Conservation (phyloP, 2,888 invertebrate species). For the Gymnocheta viridis region DNA sequence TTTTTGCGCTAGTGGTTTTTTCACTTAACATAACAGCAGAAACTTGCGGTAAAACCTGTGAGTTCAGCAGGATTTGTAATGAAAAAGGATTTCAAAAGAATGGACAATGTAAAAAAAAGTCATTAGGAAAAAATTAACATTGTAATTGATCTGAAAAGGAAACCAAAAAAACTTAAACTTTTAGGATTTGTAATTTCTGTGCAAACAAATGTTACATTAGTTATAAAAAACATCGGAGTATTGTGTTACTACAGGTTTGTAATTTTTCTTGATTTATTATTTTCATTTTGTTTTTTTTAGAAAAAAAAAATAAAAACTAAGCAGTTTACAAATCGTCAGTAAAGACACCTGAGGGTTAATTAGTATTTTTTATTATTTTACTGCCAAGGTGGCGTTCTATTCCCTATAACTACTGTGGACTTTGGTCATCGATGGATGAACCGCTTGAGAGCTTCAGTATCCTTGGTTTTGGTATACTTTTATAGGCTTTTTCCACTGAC, state of each 20-base stretch:
- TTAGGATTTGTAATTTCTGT: conserved; percentile 51
- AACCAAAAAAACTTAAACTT: conserved; percentile 80
- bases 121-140: conserved; percentile 72
- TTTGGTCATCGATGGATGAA: too few species aligned
- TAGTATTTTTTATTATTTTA: conserved; percentile 6
- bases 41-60: conserved; percentile 75
- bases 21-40: conserved; percentile 74
- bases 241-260: conserved; percentile 63
- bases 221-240: neutral
- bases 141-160: conserved; percentile 82
- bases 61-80: conserved; percentile 64
- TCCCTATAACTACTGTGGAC: too few species aligned
- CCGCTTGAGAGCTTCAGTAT: too few species aligned
- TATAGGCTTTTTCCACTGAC: too few species aligned
- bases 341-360: conserved; percentile 59
- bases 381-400: too few species aligned
- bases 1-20: conserved; percentile 71
- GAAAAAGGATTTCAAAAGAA: conserved; percentile 40
- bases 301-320: conserved; percentile 4
- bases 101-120: conserved; percentile 44
- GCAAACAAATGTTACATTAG: conserved; percentile 57
- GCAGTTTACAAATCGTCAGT: conserved; percentile 22
- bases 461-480: too few species aligned
- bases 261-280: conserved; percentile 20
- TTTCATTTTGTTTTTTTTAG: neutral